A percentile compares a stretch with the other conserved stretches of the same genome.
These are phyloP conservation scores for Bhutanitis thaidina DNA, from an alignment of 2,888 invertebrate genomes.

Conservation along the genomic window DNA sequence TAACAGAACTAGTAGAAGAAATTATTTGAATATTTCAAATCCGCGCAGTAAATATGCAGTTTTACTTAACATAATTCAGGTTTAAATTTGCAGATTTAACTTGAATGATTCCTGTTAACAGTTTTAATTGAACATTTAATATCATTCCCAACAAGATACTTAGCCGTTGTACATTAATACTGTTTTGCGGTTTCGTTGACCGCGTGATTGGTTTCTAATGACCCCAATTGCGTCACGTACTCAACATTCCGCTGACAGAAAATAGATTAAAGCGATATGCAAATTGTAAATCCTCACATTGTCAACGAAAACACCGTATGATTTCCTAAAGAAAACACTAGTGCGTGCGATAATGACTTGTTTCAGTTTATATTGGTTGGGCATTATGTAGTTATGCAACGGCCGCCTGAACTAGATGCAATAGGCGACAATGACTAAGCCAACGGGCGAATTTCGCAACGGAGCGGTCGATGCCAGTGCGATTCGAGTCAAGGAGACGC, in stretches of 20 bases:
- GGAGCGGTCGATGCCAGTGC: constrained; percentile 49
- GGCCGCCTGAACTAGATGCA: constrained; percentile 41
- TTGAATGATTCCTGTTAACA: too few relatives aligned
- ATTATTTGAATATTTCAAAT: too few relatives aligned
- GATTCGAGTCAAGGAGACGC: constrained; percentile 65
- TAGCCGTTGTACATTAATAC: constrained; percentile 46
- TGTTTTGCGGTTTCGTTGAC: constrained; percentile 60
- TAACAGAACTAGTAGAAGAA: too few relatives aligned
- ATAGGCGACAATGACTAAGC: constrained; percentile 69
- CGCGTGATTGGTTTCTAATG: constrained; percentile 68
- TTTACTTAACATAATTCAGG: too few relatives aligned
- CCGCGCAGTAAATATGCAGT: too few relatives aligned
- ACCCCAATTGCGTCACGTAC: constrained; percentile 63
- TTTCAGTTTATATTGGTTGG: constrained; percentile 33
- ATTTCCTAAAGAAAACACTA: neutral
- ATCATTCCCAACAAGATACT: constrained; percentile 27
- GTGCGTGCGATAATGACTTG: neutral
- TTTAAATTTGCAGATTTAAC: too few relatives aligned
- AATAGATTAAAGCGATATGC: constrained; percentile 38
- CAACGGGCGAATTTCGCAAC: constrained; percentile 63
- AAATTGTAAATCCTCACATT: neutral
- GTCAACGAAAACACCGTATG: neutral
- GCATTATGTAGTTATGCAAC: constrained; percentile 25
- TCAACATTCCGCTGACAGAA: constrained; percentile 62
- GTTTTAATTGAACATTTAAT: neutral